phyloP scores from a whole-genome alignment of 2,113 vertebrate genomes.

The Raja brachyura region DNA sequence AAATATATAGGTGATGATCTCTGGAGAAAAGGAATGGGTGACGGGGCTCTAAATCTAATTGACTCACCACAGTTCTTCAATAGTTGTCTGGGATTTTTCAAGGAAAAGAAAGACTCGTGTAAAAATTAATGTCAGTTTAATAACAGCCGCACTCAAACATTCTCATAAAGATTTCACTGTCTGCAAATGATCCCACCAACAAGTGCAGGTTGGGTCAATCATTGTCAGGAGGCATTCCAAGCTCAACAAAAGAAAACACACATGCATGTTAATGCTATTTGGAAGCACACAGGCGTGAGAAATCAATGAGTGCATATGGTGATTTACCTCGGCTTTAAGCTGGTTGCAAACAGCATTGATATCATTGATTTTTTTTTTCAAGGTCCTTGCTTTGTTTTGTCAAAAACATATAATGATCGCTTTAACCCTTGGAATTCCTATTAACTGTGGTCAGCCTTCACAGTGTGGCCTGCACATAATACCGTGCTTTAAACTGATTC shows the following conservation, averaged over 20 bases:
- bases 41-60: no score
- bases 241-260: constrained; percentile 36
- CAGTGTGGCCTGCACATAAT: background rate
- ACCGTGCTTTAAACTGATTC: background rate
- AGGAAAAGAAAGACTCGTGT: background rate
- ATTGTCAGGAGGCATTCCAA: constrained; percentile 19
- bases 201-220: constrained; percentile 22
- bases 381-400: constrained; percentile 17
- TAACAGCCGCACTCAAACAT: background rate
- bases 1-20: no score
- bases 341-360: constrained; percentile 57
- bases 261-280: constrained; percentile 33
- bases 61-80: background rate
- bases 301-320: constrained; percentile 60
- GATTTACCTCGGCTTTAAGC: constrained; percentile 55
- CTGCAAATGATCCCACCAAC: background rate
- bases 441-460: background rate
- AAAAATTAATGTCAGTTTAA: background rate
- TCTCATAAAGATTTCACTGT: background rate
- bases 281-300: constrained; percentile 52
- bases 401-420: constrained; percentile 27
- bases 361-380: constrained; percentile 52
- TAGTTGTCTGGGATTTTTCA: background rate
- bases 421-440: constrained; percentile 14
- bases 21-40: no score